Evolutionary conservation across 2,113 vertebrate species (phyloP).

Genomic region (Panthera tigris): DNA sequence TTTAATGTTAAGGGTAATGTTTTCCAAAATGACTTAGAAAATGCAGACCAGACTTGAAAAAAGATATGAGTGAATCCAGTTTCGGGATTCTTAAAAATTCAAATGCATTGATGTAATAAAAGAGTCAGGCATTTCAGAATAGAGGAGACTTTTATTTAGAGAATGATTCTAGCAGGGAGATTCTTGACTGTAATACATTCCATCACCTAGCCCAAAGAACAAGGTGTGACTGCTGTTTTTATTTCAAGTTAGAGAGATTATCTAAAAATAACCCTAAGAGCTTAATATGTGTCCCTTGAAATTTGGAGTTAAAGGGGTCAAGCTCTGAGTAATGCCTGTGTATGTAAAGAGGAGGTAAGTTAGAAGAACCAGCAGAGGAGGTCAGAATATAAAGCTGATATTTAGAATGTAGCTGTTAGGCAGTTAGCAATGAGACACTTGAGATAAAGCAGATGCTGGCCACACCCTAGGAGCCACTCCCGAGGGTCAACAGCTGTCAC

Average conservation of each 20-base stretch:
- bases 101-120: not conserved
- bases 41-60: not conserved
- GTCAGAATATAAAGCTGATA: not conserved
- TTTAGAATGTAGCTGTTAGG: not conserved
- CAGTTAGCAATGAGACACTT: too few relatives aligned
- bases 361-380: not conserved
- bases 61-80: not conserved
- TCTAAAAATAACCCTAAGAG: not conserved
- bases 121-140: not conserved
- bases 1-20: not conserved
- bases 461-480: too few relatives aligned
- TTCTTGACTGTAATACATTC: not conserved
- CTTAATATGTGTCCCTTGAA: not conserved
- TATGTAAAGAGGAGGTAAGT: not conserved
- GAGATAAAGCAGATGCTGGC: too few relatives aligned
- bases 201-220: not conserved
- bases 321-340: not conserved
- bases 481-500: too few relatives aligned
- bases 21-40: not conserved
- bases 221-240: not conserved
- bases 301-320: not conserved
- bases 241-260: not conserved
- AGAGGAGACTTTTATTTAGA: not conserved
- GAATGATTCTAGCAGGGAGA: not conserved
- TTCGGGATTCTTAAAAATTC: not conserved